phyloP scores from a whole-genome alignment of 2,888 invertebrate species.

The Tupiocoris notatus region DNA sequence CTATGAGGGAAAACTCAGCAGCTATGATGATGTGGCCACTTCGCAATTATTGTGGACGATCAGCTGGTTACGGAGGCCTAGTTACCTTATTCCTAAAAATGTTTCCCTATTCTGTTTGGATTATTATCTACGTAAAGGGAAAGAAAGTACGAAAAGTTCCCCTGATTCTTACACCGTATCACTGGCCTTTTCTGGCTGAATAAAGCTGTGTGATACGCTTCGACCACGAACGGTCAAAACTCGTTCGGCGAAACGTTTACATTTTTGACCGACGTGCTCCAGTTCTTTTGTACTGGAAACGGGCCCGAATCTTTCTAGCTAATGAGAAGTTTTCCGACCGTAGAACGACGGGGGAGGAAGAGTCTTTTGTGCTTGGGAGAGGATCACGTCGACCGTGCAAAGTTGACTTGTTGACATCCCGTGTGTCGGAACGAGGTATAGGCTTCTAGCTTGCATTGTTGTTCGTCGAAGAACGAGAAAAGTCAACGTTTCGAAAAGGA shows the following conservation, averaged over 20 bases:
- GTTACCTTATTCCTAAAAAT: too few relatives aligned
- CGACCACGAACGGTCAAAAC: not conserved
- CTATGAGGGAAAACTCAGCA: too few relatives aligned
- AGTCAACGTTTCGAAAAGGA: not conserved
- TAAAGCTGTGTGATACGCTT: too few relatives aligned
- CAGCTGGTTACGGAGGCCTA: too few relatives aligned
- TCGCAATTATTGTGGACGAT: too few relatives aligned
- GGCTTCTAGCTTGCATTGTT: not conserved
- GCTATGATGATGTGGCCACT: too few relatives aligned
- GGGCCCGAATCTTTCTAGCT: not conserved
- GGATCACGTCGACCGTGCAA: not conserved
- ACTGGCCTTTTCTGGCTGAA: too few relatives aligned
- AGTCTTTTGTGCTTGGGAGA: not conserved
- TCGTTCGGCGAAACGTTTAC: not conserved
- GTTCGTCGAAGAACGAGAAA: not conserved
- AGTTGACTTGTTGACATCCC: not conserved
- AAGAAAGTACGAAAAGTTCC: too few relatives aligned
- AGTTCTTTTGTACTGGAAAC: not conserved
- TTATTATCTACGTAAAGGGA: too few relatives aligned
- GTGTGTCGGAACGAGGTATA: not conserved
- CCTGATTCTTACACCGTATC: too few relatives aligned
- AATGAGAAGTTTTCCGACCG: not conserved
- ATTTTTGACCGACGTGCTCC: not conserved
- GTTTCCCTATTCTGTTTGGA: too few relatives aligned
- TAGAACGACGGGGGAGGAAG: not conserved